These are phyloP conservation scores for Spodoptera litura DNA, from an alignment of 1,140 invertebrate genomes.

Conservation along the genomic window DNA sequence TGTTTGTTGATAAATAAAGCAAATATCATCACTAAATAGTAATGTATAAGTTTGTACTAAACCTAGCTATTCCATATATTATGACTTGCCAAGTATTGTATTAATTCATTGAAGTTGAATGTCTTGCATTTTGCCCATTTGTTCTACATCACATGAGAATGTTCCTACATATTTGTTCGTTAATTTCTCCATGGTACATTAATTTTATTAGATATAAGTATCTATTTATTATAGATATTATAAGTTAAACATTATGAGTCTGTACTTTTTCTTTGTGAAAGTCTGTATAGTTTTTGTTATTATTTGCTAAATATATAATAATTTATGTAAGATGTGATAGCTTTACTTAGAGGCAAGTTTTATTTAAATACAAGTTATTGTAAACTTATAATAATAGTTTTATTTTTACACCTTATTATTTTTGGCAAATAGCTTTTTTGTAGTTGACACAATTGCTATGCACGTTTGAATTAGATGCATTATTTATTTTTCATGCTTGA, in stretches of 20 bases:
- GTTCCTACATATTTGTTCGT: conserved; percentile 75
- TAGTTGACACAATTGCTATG: conserved; percentile 64
- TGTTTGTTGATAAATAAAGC: conserved; percentile 49
- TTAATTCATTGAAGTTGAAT: conserved; percentile 62
- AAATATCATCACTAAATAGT: conserved; percentile 38
- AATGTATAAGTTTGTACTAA: conserved; percentile 17
- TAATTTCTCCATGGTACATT: conserved; percentile 63
- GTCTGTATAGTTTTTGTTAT: conserved; percentile 81
- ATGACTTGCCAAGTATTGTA: conserved; percentile 75
- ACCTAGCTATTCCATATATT: conserved; percentile 58
- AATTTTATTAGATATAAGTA: conserved; percentile 64
- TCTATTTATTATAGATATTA: conserved; percentile 74
- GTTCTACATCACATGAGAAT: conserved; percentile 70
- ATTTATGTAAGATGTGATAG: conserved; percentile 83
- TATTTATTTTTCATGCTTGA: conserved; percentile 24
- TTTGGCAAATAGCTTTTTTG: conserved; percentile 62
- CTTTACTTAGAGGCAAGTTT: conserved; percentile 84
- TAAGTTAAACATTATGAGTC: conserved; percentile 63
- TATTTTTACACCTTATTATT: conserved; percentile 77
- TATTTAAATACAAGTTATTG: conserved; percentile 81
- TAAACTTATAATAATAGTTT: conserved; percentile 73
- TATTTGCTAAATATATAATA: conserved; percentile 76
- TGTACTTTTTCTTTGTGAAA: conserved; percentile 70
- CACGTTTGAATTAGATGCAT: conserved; percentile 46
- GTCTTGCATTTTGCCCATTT: conserved; percentile 66